phyloP scores from a whole-genome alignment of 2,113 vertebrate genomes.

The Australoheros scitulus region DNA sequence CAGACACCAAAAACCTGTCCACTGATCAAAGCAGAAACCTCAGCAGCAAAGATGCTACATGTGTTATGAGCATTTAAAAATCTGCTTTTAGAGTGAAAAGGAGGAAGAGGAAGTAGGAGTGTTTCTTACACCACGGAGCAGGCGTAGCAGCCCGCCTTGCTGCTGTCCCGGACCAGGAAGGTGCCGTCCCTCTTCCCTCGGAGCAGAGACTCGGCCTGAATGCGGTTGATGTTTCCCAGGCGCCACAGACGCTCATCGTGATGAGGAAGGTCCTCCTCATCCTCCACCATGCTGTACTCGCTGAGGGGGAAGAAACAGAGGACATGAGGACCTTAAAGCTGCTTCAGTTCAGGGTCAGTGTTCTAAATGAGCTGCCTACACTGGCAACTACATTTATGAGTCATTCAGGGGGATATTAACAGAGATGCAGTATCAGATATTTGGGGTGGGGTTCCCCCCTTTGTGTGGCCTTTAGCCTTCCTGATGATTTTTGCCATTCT shows the following conservation, averaged over 20 bases:
- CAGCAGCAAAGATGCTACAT: no score
- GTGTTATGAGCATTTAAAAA: no score
- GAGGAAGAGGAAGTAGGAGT: fast-evolving
- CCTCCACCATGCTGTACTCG: conserved; percentile 96
- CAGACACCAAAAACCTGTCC: no score
- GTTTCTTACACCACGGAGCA: conserved; percentile 94
- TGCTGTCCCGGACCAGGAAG: conserved; percentile 97
- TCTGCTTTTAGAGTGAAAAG: background rate
- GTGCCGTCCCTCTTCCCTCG: conserved; percentile 94
- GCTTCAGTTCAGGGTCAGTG: background rate
- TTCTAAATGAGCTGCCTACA: background rate
- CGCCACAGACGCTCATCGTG: conserved; percentile 97
- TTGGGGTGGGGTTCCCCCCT: background rate
- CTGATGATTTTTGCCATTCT: no score
- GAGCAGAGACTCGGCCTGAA: conserved; percentile 90
- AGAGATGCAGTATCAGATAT: no score
- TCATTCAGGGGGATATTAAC: no score
- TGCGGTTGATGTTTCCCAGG: conserved; percentile 93
- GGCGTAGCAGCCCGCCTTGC: conserved; percentile 96
- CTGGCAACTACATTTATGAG: no score
- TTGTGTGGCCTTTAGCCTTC: background rate
- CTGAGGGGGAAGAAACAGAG: conserved; percentile 63
- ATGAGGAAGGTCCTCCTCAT: conserved; percentile 96
- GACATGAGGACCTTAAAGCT: background rate
- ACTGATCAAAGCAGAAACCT: no score